Conservation (phyloP, 2,888 invertebrate species). For the Heteromurus nitidus region DNA sequence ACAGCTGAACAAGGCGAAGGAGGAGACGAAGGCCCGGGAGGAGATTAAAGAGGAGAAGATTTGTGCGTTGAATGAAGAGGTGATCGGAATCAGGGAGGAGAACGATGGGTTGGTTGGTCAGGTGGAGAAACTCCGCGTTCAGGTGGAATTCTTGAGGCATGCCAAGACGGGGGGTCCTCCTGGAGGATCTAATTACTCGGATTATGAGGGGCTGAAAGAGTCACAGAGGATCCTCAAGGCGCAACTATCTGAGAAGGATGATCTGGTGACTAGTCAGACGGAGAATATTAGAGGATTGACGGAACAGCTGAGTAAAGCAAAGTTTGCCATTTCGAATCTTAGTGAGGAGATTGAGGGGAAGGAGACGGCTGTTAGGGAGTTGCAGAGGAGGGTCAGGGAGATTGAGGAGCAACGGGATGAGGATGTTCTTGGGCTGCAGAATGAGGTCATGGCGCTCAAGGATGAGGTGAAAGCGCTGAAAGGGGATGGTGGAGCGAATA, state of each 20-base stretch:
- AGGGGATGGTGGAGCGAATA: conserved; percentile 12
- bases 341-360: conserved; percentile 38
- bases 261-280: background rate
- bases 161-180: conserved; percentile 5
- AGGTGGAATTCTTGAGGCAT: conserved; percentile 27
- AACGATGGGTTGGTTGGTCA: background rate
- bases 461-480: conserved; percentile 29
- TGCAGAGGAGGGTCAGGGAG: conserved; percentile 19
- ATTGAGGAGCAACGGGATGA: conserved; percentile 55
- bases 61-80: conserved; percentile 17
- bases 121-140: conserved; percentile 32
- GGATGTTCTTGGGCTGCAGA: conserved; percentile 35
- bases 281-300: conserved; percentile 19
- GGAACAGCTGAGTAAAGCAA: conserved; percentile 3
- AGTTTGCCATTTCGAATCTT: background rate
- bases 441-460: conserved; percentile 43
- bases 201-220: conserved; percentile 48
- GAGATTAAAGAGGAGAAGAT: conserved; percentile 43
- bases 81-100: background rate
- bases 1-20: conserved; percentile 16
- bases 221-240: conserved; percentile 10
- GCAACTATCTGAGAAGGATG: conserved; percentile 42
- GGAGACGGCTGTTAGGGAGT: conserved; percentile 27
- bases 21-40: conserved; percentile 39
- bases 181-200: conserved; percentile 26